Base-by-base conservation (phyloP, 2,797 vertebrate genomes). In the Merluccius polli region DNA sequence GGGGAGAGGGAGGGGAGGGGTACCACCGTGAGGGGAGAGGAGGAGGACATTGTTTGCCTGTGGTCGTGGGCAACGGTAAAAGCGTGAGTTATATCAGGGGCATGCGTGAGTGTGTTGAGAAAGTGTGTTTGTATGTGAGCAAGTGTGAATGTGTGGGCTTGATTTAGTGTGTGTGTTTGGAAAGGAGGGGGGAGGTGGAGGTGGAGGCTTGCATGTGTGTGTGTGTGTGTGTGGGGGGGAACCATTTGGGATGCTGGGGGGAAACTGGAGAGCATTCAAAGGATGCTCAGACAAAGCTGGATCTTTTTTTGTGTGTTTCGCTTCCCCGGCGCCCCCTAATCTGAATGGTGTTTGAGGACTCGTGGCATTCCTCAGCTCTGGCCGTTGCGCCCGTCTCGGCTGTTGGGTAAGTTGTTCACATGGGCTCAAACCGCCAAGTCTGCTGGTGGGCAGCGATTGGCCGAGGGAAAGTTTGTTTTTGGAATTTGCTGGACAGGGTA, bases 21-120 rank as follows among this genome's bases (percentile, higher is more conserved):
- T 89, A 85, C 86, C 73, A 87, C 73, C 70, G 79, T 88, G 88
- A 89, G 86, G 86, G 87, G 84, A 86, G 85, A 88, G 92, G 90
- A 88, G 92, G 90, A 91, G 89, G 88, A 92, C 93, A 94, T 94
- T 95, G 94, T 95, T 94, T 93, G 90, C 88, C 85, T 91, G 93
- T 94, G 92, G 88, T 93, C 92, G 92, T 92, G 92, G 92, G 92
- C 90, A 93, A 94, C 93, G 87, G 59, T 90, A 90, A 91, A 93
- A 92, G 92, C 93, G 92, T 88, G 92, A 93, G 92, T 92, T 93
- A 92, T 93, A 92, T 92, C 91, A 85, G 87, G 87, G 86, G 83
- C 90, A 89, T 92, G 87, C 87, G 87, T 92, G 87, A 88, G 82
- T 88, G 88, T 91, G 90, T 92, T 90, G 89, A 87, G 84, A 86